Evolutionary conservation across 2,888 invertebrate species (phyloP).

Genomic region (Drosophila imparisetae): DNA sequence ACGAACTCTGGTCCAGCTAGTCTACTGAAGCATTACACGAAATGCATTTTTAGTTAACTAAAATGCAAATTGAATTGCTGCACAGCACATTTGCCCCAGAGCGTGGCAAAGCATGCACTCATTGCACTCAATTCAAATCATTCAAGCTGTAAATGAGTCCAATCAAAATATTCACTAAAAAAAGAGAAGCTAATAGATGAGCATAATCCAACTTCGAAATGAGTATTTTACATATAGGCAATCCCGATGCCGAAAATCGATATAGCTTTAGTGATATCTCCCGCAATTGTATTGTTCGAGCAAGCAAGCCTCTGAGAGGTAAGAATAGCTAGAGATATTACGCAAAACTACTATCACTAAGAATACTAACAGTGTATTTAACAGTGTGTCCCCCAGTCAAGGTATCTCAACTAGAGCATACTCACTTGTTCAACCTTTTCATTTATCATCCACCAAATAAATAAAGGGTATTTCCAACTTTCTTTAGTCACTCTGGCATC

Average conservation of each 20-base stretch:
- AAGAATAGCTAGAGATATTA: neutral
- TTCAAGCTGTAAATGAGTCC: slow-evolving; percentile 32
- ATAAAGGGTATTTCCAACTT: neutral
- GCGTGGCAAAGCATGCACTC: slow-evolving; percentile 19
- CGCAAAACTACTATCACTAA: neutral
- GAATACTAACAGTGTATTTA: neutral
- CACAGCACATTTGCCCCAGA: slow-evolving; percentile 36
- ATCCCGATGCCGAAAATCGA: neutral
- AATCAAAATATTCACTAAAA: slow-evolving; percentile 22
- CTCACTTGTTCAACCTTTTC: neutral
- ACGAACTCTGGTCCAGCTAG: slow-evolving; percentile 10
- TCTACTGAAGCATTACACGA: slow-evolving; percentile 62
- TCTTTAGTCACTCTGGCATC: neutral
- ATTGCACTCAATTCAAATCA: slow-evolving; percentile 16
- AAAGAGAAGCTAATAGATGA: neutral
- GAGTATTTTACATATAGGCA: neutral
- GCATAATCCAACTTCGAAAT: neutral
- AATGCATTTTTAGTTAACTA: slow-evolving; percentile 56
- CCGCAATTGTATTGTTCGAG: neutral
- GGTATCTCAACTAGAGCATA: neutral
- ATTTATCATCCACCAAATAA: neutral
- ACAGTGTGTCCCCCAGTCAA: neutral
- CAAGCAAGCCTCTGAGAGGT: neutral
- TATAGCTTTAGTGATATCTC: neutral
- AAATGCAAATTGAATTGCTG: slow-evolving; percentile 69